Conservation (phyloP, 1,140 invertebrate species). For the Achatina immaculata region DNA sequence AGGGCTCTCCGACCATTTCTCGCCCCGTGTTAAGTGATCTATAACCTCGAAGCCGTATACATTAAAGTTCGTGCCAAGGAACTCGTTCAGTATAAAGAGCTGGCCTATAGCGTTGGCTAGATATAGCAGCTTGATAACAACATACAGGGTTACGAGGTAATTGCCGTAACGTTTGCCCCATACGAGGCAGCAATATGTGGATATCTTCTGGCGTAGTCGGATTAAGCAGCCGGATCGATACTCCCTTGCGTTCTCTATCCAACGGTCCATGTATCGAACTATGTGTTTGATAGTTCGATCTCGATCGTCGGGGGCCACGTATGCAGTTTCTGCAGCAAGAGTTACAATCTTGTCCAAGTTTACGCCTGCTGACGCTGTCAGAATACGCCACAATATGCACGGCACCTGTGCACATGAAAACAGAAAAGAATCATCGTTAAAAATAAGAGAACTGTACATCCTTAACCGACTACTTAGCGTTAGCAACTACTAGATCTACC, state of each 20-base stretch:
- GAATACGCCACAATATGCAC: slow-evolving; percentile 74
- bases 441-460: no score
- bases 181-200: slow-evolving; percentile 67
- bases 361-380: slow-evolving; percentile 72
- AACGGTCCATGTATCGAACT: slow-evolving; percentile 69
- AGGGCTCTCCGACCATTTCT: slow-evolving; percentile 64
- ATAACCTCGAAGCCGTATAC: slow-evolving; percentile 73
- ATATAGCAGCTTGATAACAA: slow-evolving; percentile 73
- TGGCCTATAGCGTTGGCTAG: slow-evolving; percentile 73
- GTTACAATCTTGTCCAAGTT: slow-evolving; percentile 70
- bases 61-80: slow-evolving; percentile 72
- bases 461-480: no score
- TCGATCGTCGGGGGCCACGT: slow-evolving; percentile 68
- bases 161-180: slow-evolving; percentile 72
- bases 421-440: no score
- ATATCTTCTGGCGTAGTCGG: slow-evolving; percentile 63
- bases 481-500: no score
- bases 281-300: slow-evolving; percentile 70
- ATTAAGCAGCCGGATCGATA: slow-evolving; percentile 66
- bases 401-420: slow-evolving; percentile 43
- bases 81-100: slow-evolving; percentile 73
- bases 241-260: slow-evolving; percentile 68
- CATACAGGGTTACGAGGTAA: slow-evolving; percentile 73
- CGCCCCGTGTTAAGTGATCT: slow-evolving; percentile 61
- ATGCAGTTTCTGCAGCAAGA: slow-evolving; percentile 68